phyloP scores from a whole-genome alignment of 2,888 invertebrate genomes.

The Microctonus aethiopoides region DNA sequence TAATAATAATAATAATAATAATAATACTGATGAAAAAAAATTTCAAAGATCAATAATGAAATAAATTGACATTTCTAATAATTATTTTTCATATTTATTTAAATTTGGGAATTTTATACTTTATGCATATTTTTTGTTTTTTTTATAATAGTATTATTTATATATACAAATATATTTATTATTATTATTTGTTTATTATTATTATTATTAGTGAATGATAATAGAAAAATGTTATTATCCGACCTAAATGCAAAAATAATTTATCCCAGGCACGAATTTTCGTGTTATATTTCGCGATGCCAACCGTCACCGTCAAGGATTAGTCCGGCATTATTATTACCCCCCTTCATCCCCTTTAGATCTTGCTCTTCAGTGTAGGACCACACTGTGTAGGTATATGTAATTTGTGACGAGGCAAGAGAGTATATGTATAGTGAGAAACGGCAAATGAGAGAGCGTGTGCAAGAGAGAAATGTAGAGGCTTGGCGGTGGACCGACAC shows the following conservation, averaged over 20 bases:
- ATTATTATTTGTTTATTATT: too few relatives aligned
- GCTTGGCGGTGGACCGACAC: conserved; percentile 20
- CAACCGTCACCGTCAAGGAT: conserved; percentile 3
- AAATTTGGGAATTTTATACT: too few relatives aligned
- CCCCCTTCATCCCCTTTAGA: not conserved
- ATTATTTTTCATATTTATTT: too few relatives aligned
- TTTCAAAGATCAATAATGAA: too few relatives aligned
- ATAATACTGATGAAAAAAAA: too few relatives aligned
- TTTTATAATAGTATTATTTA: too few relatives aligned
- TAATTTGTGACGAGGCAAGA: not conserved
- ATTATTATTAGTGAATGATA: too few relatives aligned
- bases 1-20: too few relatives aligned
- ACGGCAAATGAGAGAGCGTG: conserved; percentile 13
- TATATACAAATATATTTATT: too few relatives aligned
- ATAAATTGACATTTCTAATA: too few relatives aligned
- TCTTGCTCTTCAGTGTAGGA: conserved; percentile 14
- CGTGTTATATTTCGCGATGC: conserved; percentile 22
- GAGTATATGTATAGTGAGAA: conserved; percentile 35
- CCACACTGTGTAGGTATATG: not conserved
- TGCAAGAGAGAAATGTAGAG: conserved; percentile 26
- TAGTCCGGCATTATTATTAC: conserved; percentile 32
- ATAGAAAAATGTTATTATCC: not conserved
- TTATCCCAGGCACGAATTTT: not conserved
- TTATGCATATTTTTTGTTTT: too few relatives aligned
- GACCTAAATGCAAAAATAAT: not conserved